phyloP scores from a whole-genome alignment of 2,113 vertebrate genomes.

The Aegithalos caudatus region DNA sequence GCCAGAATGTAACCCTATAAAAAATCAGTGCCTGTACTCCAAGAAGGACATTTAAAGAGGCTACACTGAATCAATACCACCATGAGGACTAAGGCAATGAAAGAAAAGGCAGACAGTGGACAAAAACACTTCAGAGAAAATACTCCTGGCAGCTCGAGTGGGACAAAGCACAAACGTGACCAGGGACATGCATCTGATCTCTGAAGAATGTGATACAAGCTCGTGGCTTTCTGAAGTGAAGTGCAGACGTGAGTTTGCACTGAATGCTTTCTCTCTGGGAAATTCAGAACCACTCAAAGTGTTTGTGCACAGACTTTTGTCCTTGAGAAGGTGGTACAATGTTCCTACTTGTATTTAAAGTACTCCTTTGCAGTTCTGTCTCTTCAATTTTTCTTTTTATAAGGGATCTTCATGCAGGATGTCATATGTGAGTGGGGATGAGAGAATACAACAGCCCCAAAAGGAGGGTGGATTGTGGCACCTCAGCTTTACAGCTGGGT shows the following conservation, averaged over 20 bases:
- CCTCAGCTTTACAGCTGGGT: not conserved
- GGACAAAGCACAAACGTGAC: not conserved
- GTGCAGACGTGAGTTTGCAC: not conserved
- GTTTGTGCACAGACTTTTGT: not conserved
- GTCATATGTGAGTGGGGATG: not conserved
- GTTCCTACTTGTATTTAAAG: not conserved
- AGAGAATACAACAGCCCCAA: not conserved
- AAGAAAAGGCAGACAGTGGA: not conserved
- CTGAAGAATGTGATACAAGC: not conserved
- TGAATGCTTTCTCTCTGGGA: not conserved
- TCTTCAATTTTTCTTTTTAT: not conserved
- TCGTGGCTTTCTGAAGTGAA: not conserved
- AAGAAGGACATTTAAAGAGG: not conserved
- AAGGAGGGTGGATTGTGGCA: not conserved
- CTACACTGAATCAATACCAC: not conserved
- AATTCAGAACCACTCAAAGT: not conserved
- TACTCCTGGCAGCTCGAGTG: not conserved
- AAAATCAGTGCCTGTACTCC: not conserved
- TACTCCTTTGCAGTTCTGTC: not conserved
- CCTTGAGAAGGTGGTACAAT: not conserved
- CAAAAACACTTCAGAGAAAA: constrained; percentile 29
- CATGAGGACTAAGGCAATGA: not conserved
- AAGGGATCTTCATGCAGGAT: not conserved
- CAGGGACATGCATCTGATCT: not conserved
- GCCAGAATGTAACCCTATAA: not conserved